These are phyloP conservation scores for Nomada goodeniana DNA, from an alignment of 2,888 invertebrate genomes.

Conservation along the genomic window DNA sequence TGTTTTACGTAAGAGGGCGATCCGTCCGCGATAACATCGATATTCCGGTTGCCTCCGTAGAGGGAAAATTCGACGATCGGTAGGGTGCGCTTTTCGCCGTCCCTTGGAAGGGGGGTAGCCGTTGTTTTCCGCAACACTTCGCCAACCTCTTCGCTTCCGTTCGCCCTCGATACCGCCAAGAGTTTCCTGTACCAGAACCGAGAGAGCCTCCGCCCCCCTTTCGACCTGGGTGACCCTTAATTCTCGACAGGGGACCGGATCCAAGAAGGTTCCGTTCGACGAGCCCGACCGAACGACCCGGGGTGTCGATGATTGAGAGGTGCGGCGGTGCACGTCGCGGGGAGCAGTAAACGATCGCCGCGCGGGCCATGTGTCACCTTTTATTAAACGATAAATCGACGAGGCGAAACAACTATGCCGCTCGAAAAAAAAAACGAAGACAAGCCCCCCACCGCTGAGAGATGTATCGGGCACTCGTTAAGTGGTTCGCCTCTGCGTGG, in stretches of 20 bases:
- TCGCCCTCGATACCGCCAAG: background rate
- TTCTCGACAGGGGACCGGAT: background rate
- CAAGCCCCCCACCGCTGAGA: slow-evolving; percentile 36
- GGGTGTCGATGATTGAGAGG: slow-evolving; percentile 48
- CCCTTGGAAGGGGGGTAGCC: background rate
- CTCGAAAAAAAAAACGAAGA: slow-evolving; percentile 42
- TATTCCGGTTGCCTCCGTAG: background rate
- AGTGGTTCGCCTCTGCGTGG: background rate
- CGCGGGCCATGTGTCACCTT: slow-evolving; percentile 76
- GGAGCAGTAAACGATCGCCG: slow-evolving; percentile 56
- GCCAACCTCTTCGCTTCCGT: too few relatives aligned
- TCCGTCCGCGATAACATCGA: slow-evolving; percentile 12
- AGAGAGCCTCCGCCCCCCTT: background rate
- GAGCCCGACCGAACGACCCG: slow-evolving; percentile 42
- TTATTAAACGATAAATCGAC: slow-evolving; percentile 81
- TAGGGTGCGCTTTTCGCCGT: background rate
- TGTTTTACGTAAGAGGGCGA: background rate
- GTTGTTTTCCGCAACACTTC: background rate
- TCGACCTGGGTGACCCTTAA: background rate
- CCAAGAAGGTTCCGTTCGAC: slow-evolving; percentile 48
- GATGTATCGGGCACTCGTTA: slow-evolving; percentile 42
- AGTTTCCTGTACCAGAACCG: background rate
- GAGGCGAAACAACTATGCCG: slow-evolving; percentile 74
- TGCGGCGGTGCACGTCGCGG: slow-evolving; percentile 30
- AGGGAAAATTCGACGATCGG: slow-evolving; percentile 14